These are phyloP conservation scores for Trissoscelio sp. DNA, from an alignment of 2,888 invertebrate species.

Conservation along the genomic window DNA sequence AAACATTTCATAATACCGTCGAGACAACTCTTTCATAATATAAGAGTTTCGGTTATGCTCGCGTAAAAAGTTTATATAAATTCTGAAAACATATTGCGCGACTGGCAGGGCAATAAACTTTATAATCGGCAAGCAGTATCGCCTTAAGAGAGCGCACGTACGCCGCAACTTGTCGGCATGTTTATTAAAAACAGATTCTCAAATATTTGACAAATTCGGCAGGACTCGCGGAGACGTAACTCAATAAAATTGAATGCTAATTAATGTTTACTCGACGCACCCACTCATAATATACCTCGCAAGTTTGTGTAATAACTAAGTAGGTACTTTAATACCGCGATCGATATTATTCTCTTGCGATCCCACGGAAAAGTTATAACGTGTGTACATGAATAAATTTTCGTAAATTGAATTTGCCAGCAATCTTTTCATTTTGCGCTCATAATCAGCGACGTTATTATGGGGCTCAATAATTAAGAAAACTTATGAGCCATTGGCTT, in stretches of 20 bases:
- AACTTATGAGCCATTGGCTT: background rate
- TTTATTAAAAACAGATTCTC: background rate
- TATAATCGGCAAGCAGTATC: slow-evolving; percentile 26
- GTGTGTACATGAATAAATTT: slow-evolving; percentile 16
- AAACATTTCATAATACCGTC: background rate
- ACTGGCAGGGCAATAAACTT: slow-evolving; percentile 33
- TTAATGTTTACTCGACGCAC: slow-evolving; percentile 1
- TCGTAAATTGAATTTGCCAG: slow-evolving; percentile 15
- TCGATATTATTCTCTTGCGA: slow-evolving; percentile 18
- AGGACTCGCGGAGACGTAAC: background rate
- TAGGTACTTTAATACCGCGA: slow-evolving; percentile 18
- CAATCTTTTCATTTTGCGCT: background rate
- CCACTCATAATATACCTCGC: slow-evolving; percentile 1
- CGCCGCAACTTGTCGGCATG: background rate
- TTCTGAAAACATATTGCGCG: slow-evolving; percentile 34
- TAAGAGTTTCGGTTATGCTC: slow-evolving; percentile 20
- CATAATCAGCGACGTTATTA: background rate
- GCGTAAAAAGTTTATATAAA: slow-evolving; percentile 43
- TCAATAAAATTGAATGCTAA: slow-evolving; percentile 27
- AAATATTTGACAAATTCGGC: background rate
- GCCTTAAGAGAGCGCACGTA: background rate
- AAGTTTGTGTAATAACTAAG: slow-evolving; percentile 23
- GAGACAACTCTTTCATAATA: slow-evolving; percentile 17
- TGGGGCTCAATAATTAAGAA: background rate
- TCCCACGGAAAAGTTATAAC: slow-evolving; percentile 16